These are phyloP conservation scores for Andrena camellia DNA, from an alignment of 2,888 invertebrate species.

Conservation along the genomic window DNA sequence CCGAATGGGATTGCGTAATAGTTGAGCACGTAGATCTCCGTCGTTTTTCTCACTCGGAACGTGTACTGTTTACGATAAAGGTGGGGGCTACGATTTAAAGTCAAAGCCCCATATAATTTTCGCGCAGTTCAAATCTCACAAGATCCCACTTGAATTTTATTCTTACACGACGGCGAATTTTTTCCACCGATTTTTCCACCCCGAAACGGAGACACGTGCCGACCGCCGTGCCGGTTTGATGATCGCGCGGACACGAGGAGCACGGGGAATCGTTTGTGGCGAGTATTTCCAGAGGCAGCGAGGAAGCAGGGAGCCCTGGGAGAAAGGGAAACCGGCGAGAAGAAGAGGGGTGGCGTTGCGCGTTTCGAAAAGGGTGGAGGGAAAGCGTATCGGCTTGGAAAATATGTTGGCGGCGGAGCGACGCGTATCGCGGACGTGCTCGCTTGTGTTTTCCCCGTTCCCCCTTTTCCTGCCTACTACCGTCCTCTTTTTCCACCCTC, in stretches of 20 bases:
- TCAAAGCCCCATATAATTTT: too few species aligned
- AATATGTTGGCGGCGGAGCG: constrained; percentile 65
- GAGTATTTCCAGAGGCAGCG: constrained; percentile 69
- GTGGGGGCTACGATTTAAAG: too few species aligned
- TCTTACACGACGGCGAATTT: neutral
- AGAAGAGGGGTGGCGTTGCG: constrained; percentile 41
- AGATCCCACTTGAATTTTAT: neutral
- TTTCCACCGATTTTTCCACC: neutral
- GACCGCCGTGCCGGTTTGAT: constrained; percentile 39
- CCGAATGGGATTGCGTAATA: neutral
- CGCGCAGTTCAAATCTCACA: too few species aligned
- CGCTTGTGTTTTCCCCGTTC: neutral
- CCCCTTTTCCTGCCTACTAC: neutral
- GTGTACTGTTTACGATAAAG: neutral
- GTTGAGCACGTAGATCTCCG: neutral
- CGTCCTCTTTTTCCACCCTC: too few species aligned
- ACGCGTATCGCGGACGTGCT: constrained; percentile 23
- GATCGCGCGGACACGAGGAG: constrained; percentile 59
- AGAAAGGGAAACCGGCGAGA: constrained; percentile 52
- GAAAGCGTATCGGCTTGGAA: constrained; percentile 70
- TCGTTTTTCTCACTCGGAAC: neutral
- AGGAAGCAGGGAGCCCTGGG: constrained; percentile 43
- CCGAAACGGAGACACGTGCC: constrained; percentile 44
- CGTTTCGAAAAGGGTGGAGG: constrained; percentile 58
- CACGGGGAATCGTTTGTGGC: constrained; percentile 65